phyloP scores from a whole-genome alignment of 1,140 invertebrate species.

The Atta colombica region DNA sequence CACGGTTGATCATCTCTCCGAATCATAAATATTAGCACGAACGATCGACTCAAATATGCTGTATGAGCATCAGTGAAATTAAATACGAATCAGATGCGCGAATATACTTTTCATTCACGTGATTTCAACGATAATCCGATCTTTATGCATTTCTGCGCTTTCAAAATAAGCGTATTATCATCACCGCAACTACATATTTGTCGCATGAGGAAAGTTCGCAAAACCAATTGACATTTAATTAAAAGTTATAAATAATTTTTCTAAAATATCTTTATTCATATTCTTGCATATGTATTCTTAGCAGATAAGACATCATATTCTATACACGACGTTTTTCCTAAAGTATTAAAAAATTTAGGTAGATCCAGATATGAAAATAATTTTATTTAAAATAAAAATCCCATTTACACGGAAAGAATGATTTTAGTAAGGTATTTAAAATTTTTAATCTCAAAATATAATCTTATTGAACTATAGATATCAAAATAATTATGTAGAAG shows the following conservation, averaged over 20 bases:
- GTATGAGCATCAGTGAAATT: neutral
- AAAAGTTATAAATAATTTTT: neutral
- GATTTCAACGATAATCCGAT: conserved; percentile 15
- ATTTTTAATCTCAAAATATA: too few species aligned
- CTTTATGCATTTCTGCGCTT: neutral
- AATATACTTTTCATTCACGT: neutral
- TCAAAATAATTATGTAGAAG: too few species aligned
- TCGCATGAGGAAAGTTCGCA: neutral
- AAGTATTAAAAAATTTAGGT: neutral
- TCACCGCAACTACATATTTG: neutral
- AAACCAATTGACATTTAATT: neutral
- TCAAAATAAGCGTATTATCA: conserved; percentile 22
- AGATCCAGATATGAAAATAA: too few species aligned
- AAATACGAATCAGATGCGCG: neutral
- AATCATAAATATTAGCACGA: conserved; percentile 56
- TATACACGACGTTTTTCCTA: too few species aligned
- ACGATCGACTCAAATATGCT: neutral
- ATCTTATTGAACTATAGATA: too few species aligned
- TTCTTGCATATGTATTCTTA: neutral
- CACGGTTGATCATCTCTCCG: neutral
- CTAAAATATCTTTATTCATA: neutral
- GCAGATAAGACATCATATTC: neutral
- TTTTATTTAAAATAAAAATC: too few species aligned
- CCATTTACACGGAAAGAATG: too few species aligned
- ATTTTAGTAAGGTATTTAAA: too few species aligned